Percentiles rank a stretch among this genome's conserved stretches.
phyloP scores from a whole-genome alignment of 1,140 invertebrate species.

The Camponotus vicinus region DNA sequence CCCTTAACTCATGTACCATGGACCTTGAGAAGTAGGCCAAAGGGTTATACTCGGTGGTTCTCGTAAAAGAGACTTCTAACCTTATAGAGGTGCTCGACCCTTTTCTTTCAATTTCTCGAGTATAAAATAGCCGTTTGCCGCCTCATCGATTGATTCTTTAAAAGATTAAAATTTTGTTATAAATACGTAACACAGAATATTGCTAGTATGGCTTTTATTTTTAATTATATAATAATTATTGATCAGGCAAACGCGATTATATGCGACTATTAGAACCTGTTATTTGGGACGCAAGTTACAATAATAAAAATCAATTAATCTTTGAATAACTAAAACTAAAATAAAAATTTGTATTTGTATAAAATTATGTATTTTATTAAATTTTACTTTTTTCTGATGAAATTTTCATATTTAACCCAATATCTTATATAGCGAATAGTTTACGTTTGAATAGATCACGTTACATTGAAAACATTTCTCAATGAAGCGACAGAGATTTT shows the following conservation, averaged over 20 bases:
- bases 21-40: constrained; percentile 79
- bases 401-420: neutral
- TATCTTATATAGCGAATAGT: neutral
- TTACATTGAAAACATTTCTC: constrained; percentile 49
- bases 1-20: constrained; percentile 65
- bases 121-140: neutral
- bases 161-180: neutral
- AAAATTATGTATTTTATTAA: neutral
- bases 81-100: constrained; percentile 62
- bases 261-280: neutral
- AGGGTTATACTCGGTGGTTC: constrained; percentile 68
- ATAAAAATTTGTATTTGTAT: neutral
- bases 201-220: neutral
- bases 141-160: neutral
- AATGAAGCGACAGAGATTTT: constrained; percentile 53
- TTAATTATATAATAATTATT: neutral
- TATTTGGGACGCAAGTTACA: neutral
- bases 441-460: neutral
- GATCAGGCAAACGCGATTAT: neutral
- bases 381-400: neutral
- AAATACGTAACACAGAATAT: neutral
- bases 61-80: constrained; percentile 66
- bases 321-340: neutral
- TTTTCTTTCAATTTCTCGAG: constrained; percentile 51
- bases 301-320: neutral